These are phyloP conservation scores for Philonicus albiceps DNA, from an alignment of 2,888 invertebrate species.

Conservation along the genomic window DNA sequence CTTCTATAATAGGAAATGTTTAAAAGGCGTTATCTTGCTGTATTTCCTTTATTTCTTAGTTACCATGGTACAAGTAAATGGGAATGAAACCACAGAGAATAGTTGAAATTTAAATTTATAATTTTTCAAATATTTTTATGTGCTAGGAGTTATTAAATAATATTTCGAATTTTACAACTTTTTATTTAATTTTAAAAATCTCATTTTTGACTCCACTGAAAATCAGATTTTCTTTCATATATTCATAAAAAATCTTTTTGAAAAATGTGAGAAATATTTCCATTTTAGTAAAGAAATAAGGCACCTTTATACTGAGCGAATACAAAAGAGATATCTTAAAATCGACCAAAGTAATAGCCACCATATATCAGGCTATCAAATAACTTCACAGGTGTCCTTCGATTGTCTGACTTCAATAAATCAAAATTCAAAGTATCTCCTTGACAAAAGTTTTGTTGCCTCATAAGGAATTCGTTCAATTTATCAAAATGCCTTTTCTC, in stretches of 20 bases:
- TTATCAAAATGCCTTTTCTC: neutral
- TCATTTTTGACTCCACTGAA: too few relatives aligned
- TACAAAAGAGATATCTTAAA: neutral
- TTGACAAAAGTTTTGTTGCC: neutral
- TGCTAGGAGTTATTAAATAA: too few relatives aligned
- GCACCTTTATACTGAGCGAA: neutral
- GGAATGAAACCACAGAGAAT: too few relatives aligned
- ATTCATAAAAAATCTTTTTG: neutral
- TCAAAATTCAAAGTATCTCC: neutral
- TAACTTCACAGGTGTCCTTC: neutral
- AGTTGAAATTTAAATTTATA: too few relatives aligned
- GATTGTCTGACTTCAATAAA: neutral
- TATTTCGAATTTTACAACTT: too few relatives aligned
- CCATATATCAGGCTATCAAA: neutral
- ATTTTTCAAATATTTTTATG: too few relatives aligned
- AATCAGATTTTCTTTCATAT: too few relatives aligned
- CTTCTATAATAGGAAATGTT: too few relatives aligned
- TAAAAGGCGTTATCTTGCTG: too few relatives aligned
- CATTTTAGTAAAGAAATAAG: neutral
- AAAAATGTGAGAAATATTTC: neutral
- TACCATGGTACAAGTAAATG: too few relatives aligned
- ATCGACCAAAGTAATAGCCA: neutral
- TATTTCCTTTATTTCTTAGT: too few relatives aligned
- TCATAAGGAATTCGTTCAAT: neutral
- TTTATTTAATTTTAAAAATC: too few relatives aligned